Evolutionary conservation across 2,113 vertebrate genomes (phyloP).

Genomic region (Gadus chalcogrammus): DNA sequence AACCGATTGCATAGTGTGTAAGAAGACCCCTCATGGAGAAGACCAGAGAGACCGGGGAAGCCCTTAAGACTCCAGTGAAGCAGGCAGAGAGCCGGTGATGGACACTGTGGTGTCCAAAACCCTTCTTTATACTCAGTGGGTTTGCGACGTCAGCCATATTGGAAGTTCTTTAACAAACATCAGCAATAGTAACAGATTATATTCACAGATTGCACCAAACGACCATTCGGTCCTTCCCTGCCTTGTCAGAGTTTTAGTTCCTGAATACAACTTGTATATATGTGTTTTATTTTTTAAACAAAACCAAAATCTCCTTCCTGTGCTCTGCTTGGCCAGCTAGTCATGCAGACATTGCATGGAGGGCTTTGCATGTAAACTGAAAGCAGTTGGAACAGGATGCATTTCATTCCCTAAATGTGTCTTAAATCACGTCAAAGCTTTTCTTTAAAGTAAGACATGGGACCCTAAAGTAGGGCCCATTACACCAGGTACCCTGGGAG

Average conservation of each 20-base stretch:
- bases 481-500: slow-evolving; percentile 14
- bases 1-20: slow-evolving; percentile 71
- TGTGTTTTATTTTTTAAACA: not conserved
- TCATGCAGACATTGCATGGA: slow-evolving; percentile 51
- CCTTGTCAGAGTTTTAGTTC: slow-evolving; percentile 52
- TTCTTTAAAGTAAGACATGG: slow-evolving; percentile 22
- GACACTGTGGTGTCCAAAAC: slow-evolving; percentile 28
- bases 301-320: slow-evolving; percentile 7
- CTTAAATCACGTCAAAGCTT: not conserved
- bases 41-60: slow-evolving; percentile 45
- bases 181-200: slow-evolving; percentile 29
- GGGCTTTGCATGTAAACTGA: slow-evolving; percentile 40
- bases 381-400: slow-evolving; percentile 29
- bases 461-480: slow-evolving; percentile 18
- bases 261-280: slow-evolving; percentile 41
- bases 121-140: slow-evolving; percentile 31
- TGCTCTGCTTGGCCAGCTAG: slow-evolving; percentile 47
- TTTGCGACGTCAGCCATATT: slow-evolving; percentile 27
- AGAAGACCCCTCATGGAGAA: slow-evolving; percentile 43
- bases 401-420: not conserved
- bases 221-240: slow-evolving; percentile 59
- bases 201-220: slow-evolving; percentile 59
- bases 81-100: slow-evolving; percentile 37
- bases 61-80: slow-evolving; percentile 45
- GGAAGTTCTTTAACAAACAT: slow-evolving; percentile 28